A percentile compares a stretch with the other conserved stretches of the same genome.
Evolutionary conservation across 2,797 vertebrate genomes (phyloP).

Genomic region (Anniella stebbinsi): DNA sequence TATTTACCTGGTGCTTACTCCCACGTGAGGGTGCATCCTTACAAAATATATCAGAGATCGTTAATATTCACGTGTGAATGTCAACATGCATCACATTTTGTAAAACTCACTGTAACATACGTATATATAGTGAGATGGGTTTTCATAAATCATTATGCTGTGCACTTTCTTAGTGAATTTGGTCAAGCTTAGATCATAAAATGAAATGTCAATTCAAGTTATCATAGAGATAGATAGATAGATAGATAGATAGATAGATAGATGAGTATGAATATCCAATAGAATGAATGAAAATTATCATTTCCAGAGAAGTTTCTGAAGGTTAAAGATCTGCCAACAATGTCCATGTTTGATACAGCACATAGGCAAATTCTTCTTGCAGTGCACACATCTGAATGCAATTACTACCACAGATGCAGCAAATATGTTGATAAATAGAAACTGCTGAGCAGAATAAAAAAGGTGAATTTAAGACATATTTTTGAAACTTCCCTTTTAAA

Average conservation of each 20-base stretch:
- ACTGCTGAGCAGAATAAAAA: slow-evolving; percentile 60
- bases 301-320: slow-evolving; percentile 55
- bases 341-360: slow-evolving; percentile 80
- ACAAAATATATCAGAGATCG: neutral
- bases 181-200: slow-evolving; percentile 20
- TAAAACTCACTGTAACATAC: neutral
- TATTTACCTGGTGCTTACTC: neutral
- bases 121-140: no score
- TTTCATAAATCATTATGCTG: slow-evolving; percentile 7
- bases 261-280: slow-evolving; percentile 8
- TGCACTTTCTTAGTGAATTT: neutral
- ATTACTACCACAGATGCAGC: slow-evolving; percentile 70
- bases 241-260: no score
- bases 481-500: slow-evolving; percentile 40
- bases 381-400: slow-evolving; percentile 76
- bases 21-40: neutral
- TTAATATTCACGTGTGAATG: neutral
- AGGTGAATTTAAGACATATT: slow-evolving; percentile 15
- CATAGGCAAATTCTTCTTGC: slow-evolving; percentile 81
- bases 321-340: slow-evolving; percentile 67
- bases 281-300: slow-evolving; percentile 38
- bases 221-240: neutral
- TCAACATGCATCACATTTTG: slow-evolving; percentile 1
- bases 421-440: slow-evolving; percentile 58
- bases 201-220: neutral